phyloP scores from a whole-genome alignment of 1,140 invertebrate genomes.

The Maniola jurtina region DNA sequence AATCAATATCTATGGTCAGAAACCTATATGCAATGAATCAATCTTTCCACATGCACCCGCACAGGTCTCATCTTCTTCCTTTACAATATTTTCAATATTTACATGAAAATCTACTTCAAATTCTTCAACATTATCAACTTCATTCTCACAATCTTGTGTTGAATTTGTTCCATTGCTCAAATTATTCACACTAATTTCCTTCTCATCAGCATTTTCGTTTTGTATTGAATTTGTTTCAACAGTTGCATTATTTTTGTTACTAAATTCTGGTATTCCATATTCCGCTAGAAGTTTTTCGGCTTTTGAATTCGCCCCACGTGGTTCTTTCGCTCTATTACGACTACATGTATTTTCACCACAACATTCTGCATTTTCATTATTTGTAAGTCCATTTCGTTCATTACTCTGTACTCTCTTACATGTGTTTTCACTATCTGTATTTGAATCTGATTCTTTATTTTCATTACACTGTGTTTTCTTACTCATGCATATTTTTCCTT shows the following conservation, averaged over 20 bases:
- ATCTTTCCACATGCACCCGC: slow-evolving; percentile 49
- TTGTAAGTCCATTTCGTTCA: background rate
- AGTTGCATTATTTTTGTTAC: slow-evolving; percentile 7
- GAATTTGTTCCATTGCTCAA: slow-evolving; percentile 13
- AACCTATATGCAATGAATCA: slow-evolving; percentile 51
- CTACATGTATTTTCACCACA: slow-evolving; percentile 43
- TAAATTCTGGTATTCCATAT: slow-evolving; percentile 39
- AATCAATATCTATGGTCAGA: slow-evolving; percentile 41
- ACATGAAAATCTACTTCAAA: slow-evolving; percentile 33
- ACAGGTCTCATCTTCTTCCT: slow-evolving; percentile 55
- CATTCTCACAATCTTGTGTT: background rate
- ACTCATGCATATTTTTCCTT: slow-evolving; percentile 36
- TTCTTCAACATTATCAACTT: slow-evolving; percentile 16
- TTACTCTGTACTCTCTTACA: background rate
- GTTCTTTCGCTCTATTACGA: slow-evolving; percentile 21
- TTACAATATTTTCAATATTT: slow-evolving; percentile 31
- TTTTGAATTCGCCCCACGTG: slow-evolving; percentile 38
- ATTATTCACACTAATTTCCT: background rate
- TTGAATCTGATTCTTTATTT: slow-evolving; percentile 11
- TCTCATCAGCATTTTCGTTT: background rate
- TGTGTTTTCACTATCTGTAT: background rate
- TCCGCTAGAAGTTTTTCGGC: slow-evolving; percentile 48
- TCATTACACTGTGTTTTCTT: slow-evolving; percentile 11
- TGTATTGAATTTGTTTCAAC: background rate
- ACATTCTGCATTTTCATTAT: slow-evolving; percentile 35